phyloP scores from a whole-genome alignment of 2,888 invertebrate species.

The Drosophila peninsularis region DNA sequence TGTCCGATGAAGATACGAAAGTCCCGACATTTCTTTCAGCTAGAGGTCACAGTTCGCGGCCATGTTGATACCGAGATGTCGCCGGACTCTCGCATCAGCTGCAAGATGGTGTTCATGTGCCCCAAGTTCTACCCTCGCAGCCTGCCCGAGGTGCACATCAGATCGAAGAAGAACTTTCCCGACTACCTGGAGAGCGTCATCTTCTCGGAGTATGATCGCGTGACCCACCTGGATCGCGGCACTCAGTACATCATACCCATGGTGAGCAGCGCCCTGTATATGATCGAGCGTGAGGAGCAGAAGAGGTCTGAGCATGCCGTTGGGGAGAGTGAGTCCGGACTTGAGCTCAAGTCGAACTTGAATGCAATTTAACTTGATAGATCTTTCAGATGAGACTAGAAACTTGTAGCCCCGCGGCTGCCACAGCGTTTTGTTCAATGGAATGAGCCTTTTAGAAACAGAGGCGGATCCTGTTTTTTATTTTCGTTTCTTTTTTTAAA shows the following conservation, averaged over 20 bases:
- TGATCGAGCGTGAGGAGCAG: slow-evolving; percentile 30
- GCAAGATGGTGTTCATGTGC: slow-evolving; percentile 41
- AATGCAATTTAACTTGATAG: background rate
- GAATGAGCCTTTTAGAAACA: background rate
- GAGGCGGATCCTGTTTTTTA: background rate
- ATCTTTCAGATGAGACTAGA: slow-evolving; percentile 5
- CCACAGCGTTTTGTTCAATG: background rate
- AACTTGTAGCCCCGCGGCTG: background rate
- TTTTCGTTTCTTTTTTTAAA: background rate
- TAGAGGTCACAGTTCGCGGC: slow-evolving; percentile 6
- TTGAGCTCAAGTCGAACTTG: background rate
- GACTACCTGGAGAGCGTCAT: slow-evolving; percentile 18
- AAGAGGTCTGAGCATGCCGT: background rate
- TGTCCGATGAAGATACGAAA: slow-evolving; percentile 14
- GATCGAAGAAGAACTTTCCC: slow-evolving; percentile 34
- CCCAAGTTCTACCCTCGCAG: slow-evolving; percentile 23
- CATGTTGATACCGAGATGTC: slow-evolving; percentile 1
- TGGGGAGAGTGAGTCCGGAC: slow-evolving; percentile 3
- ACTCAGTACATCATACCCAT: slow-evolving; percentile 29
- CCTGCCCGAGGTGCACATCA: slow-evolving; percentile 23
- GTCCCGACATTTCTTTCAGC: slow-evolving; percentile 8
- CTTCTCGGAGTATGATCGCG: slow-evolving; percentile 20
- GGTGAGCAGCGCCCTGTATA: slow-evolving; percentile 20
- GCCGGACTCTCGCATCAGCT: slow-evolving; percentile 19
- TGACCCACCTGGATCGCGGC: background rate